phyloP scores from a whole-genome alignment of 2,888 invertebrate genomes.

The Oscheius sp. region DNA sequence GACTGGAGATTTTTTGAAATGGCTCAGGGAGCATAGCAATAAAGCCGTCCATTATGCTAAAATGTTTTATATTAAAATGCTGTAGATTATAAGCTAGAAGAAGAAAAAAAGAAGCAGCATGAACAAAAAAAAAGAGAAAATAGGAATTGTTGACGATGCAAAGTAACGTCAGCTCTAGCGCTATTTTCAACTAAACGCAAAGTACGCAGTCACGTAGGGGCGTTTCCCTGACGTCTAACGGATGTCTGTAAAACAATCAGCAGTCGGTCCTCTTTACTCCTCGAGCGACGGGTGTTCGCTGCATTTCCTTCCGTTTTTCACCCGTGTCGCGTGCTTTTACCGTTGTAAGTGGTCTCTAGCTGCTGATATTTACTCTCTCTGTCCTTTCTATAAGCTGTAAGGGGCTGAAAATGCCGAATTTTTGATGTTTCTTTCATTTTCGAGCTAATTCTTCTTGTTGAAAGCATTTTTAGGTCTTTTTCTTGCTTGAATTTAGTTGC shows the following conservation, averaged over 20 bases:
- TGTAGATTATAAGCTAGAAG: not conserved
- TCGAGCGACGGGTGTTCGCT: not conserved
- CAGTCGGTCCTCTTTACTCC: not conserved
- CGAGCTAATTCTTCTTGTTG: not conserved
- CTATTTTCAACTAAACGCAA: not conserved
- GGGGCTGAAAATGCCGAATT: no score
- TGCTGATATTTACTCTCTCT: no score
- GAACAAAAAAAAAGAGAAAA: not conserved
- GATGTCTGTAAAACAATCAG: constrained; percentile 27
- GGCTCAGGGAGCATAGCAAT: constrained; percentile 68
- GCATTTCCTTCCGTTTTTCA: no score
- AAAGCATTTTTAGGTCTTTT: not conserved
- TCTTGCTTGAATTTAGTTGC: not conserved
- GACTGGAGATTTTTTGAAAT: constrained; percentile 58
- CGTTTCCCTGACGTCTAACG: not conserved
- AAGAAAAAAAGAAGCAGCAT: not conserved
- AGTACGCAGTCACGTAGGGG: constrained; percentile 1
- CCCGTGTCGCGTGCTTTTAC: no score
- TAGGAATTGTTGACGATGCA: not conserved
- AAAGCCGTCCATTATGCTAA: constrained; percentile 64
- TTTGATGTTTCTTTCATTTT: not conserved
- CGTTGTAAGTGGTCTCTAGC: no score
- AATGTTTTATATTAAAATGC: not conserved
- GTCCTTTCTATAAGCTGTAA: no score
- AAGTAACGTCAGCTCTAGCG: constrained; percentile 16